phyloP scores from a whole-genome alignment of 2,113 vertebrate genomes.

The Phycodurus eques region DNA sequence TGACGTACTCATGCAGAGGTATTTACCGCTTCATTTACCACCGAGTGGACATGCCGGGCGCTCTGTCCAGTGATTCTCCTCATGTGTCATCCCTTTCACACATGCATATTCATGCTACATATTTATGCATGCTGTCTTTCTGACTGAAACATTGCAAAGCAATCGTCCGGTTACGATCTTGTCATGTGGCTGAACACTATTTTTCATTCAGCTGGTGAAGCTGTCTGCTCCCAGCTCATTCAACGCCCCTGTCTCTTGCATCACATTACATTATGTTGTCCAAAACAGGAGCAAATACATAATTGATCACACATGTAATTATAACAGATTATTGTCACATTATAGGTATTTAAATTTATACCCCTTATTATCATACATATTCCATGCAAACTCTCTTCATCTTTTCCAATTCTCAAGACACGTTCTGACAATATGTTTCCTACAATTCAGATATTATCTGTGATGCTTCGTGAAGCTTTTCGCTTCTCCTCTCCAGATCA shows the following conservation, averaged over 20 bases:
- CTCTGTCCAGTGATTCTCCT: not conserved
- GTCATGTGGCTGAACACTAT: slow-evolving; percentile 5
- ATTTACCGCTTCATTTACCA: slow-evolving; percentile 52
- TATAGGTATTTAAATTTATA: slow-evolving; percentile 55
- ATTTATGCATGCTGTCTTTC: slow-evolving; percentile 1
- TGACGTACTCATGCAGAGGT: slow-evolving; percentile 32
- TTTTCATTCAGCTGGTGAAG: slow-evolving; percentile 25
- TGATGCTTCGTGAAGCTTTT: slow-evolving; percentile 66
- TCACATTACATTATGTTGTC: slow-evolving; percentile 24
- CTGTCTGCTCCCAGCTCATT: slow-evolving; percentile 44
- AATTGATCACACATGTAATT: slow-evolving; percentile 51
- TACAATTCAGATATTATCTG: slow-evolving; percentile 63
- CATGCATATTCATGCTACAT: slow-evolving; percentile 28
- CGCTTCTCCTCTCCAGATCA: slow-evolving; percentile 41
- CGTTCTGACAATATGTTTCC: slow-evolving; percentile 47
- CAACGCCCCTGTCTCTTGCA: slow-evolving; percentile 24
- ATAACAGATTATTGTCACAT: slow-evolving; percentile 53
- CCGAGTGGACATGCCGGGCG: slow-evolving; percentile 33
- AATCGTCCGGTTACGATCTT: not conserved
- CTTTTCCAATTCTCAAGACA: slow-evolving; percentile 42
- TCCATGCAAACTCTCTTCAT: slow-evolving; percentile 49
- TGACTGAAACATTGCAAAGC: slow-evolving; percentile 13
- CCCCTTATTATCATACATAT: slow-evolving; percentile 45
- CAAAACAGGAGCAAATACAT: slow-evolving; percentile 45
- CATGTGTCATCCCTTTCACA: slow-evolving; percentile 2